Evolutionary conservation across 2,888 invertebrate species (phyloP), one percentile per base, ranked within the genome.

Genomic region (Spodoptera picta): DNA sequence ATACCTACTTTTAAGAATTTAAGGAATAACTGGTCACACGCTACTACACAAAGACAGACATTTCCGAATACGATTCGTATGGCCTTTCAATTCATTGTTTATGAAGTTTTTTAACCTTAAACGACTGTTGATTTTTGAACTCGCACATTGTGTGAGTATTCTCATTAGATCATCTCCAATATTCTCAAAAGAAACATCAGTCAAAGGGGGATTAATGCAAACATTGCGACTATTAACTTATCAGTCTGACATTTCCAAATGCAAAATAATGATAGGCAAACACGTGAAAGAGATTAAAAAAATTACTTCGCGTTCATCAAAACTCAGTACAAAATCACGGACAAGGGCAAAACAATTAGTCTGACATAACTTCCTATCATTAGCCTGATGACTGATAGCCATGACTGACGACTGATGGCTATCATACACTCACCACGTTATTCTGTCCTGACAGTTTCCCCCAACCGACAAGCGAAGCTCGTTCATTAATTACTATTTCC

Each of bases 391-490:
- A 36, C 36, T 36, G 36, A 36, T 36, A 36, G 36, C 36, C 36
- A 36, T 27, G 27, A 3, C 27, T 27, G 27, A 5, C 52, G 49
- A 51, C 51, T 50, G 72, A 75, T 60, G 65, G 1, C 27, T 54
- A 72, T 70, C 72, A 56, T 50, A 56, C 69, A 66, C 94, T 85
- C 79, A 96, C 95, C 81, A 95, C 89, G 70, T 83, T 91, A 60
- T 80, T 92, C 73, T 94, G 94, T 66, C 94, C 94, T 27, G 97
- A 96, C 76, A 96, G 90, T 92, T 97, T 96, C 51, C 97, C 97
- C 97, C 97, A 97, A 23, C 97, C 97, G 56, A 96, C 95, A 24
- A 97, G 93, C 70, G 93, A 85, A n/a, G 95, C 96, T 90, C 95
- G 93, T 75, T 95, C 91, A 70, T 93, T 90, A 73, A 93, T 87